Evolutionary conservation across 2,113 vertebrate genomes (phyloP), one percentile per base, ranked within the genome.

Genomic region (Casuarius casuarius): DNA sequence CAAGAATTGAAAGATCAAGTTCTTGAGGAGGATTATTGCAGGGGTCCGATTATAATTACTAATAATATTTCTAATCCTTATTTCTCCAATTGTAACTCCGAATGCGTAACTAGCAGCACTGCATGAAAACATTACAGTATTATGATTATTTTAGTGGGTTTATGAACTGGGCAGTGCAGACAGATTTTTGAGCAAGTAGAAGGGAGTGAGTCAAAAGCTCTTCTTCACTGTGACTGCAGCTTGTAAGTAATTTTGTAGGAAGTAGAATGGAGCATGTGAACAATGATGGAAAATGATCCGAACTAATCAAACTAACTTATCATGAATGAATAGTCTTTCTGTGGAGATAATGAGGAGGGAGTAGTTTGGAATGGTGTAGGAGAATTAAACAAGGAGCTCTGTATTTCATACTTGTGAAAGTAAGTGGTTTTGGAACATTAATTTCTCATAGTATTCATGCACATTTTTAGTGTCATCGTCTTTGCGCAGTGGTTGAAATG

Each of bases 261-360:
- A 95, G n/a, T 71, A 91, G 59, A 86, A 68, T n/a, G 65, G 79
- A 80, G 79, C 79, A n/a, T 82, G 65, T 79, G 91, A 91, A 46
- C 62, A 65, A 83, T 4, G 5, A 68, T 65, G 59, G 84, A 94
- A 84, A 94, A 79, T 56, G 38, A 84, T 77, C 89, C 92, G 77
- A 48, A 81, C 62, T 93, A 72, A 63, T 90, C 61, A 67, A 85
- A 67, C 92, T 22, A 67, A 52, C 73, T 91, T 84, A 82, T n/a
- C 46, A 76, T 84, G 91, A 92, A 92, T 96, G 93, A 97, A 82
- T 93, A 67, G 72, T 81, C 49, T 84, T 96, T 97, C 94, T 93
- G 84, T 96, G 91, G 54, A 16, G 63, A 65, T 58, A 51, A 90
- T 88, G 82, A 96, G 85, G 75, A 90, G 74, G 51, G 67, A 80